Base-by-base conservation (phyloP, 2,888 invertebrate species). In the Drosophila neotestacea region DNA sequence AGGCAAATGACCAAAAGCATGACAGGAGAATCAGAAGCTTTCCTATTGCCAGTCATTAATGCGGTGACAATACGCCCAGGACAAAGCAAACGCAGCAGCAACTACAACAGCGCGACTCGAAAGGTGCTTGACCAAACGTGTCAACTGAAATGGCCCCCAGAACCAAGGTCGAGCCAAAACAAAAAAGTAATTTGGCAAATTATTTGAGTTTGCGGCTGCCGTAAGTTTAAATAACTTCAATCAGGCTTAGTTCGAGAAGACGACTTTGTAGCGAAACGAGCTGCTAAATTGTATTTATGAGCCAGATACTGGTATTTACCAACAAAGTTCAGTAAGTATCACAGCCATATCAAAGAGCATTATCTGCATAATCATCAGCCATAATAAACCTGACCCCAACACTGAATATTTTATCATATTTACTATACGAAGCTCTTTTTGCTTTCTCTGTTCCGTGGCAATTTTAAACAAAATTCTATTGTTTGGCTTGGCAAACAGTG, bases 161-260 rank as follows among this genome's bases (percentile, higher is more conserved):
- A 22, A 44, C 56, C 88, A 83, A 83, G 83, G 88, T 80, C 86
- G 60, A 4, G 6, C 6, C 56, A 34, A 76, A 80, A 79, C 54
- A 73, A 69, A 85, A 84, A 89, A 85, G 89, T 82, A 87, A 89
- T 86, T 89, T 86, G 60, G 55, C 83, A 85, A 86, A 89, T 89
- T 82, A 85, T 86, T 86, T 77, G 83, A 87, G 82, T 85, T 81
- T 79, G 89, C 70, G 81, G 83, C 79, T 79, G 76, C 70, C 73
- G 70, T 77, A 86, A 85, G 84, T 88, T 88, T 86, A 78, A 84
- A 86, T 78, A 83, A 88, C 78, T 88, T 84, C 70, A 88, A 88
- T 88, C 76, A 68, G 71, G 60, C 78, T 84, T 56, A 69, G 65
- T 50, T 61, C 6, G 34, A 13, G 38, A 34, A 38, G 1, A 28